phyloP scores from a whole-genome alignment of 2,888 invertebrate species.

The Ryuthela nishihirai region DNA sequence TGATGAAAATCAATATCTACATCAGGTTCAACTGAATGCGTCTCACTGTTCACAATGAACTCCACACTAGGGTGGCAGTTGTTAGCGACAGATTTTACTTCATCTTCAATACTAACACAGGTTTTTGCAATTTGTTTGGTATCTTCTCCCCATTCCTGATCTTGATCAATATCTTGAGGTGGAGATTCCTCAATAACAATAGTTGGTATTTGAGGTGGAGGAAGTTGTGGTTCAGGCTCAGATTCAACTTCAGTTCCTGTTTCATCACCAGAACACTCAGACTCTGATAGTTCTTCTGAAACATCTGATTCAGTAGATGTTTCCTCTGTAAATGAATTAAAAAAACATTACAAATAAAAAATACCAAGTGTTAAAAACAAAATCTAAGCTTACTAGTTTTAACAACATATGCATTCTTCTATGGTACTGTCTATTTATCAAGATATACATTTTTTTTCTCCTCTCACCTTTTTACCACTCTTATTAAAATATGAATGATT shows the following conservation, averaged over 20 bases:
- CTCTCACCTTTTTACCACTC: too few species aligned
- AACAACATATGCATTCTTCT: too few species aligned
- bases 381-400: too few species aligned
- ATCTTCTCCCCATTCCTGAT: conserved; percentile 36
- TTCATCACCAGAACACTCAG: conserved; percentile 65
- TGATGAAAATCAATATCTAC: too few species aligned
- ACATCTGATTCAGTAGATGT: conserved; percentile 66
- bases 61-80: not conserved
- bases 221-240: conserved; percentile 67
- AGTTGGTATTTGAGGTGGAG: conserved; percentile 67
- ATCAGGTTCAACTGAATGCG: not conserved
- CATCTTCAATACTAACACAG: too few species aligned
- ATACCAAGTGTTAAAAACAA: not conserved
- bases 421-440: too few species aligned
- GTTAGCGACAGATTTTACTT: not conserved
- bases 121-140: too few species aligned
- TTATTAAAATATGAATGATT: too few species aligned
- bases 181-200: conserved; percentile 38
- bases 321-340: conserved; percentile 26
- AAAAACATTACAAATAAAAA: not conserved
- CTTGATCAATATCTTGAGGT: conserved; percentile 31
- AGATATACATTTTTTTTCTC: too few species aligned
- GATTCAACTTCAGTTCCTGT: conserved; percentile 91
- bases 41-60: not conserved
- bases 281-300: conserved; percentile 65